Evolutionary conservation across 2,797 vertebrate genomes (phyloP), one percentile per base, ranked within the genome.

Genomic region (Manis javanica): DNA sequence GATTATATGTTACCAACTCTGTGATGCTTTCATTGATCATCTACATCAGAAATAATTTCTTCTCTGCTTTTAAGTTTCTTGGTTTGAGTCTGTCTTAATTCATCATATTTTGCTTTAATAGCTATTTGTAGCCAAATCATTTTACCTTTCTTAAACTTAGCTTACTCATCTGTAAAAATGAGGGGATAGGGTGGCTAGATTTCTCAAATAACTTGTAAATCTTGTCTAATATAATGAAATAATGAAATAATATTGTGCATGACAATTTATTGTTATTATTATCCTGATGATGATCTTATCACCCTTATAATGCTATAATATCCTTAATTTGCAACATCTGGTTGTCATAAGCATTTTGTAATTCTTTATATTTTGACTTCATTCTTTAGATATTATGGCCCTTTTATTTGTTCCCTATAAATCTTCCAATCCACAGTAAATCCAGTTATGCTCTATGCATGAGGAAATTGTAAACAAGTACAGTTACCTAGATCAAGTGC

Each of bases 301-400:
- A 87, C 3, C 7, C 8, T 87, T 93, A 42, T 57, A 78, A 66
- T 61, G 29, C 2, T 71, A 2, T 88, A 61, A 39, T 75, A 21
- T 78, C 16, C 71, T 94, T 68, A 26, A 34, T 5, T 51, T 85
- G 7, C 7, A 93, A 87, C 18, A 66, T 42, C 23, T 66, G 2
- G 1, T 26, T 88, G 3, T 71, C 18, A 15, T 78, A 24, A 83
- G 6, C 4, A 64, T 64, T 87, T 87, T 83, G 4, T 71, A 79
- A 86, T 78, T 72, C 18, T 93, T 92, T 66, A 83, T 74, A 61
- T 85, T 91, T 94, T 96, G 26, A 85, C 23, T 77, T 79, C 91
- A 37, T 53, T 77, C 31, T 86, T 91, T 53, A 88, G 61, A 75
- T 72, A 78, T 64, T 81, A n/a, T 90, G 31, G 29, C 24, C 18